These are phyloP conservation scores for Eulimnadia texana DNA, from an alignment of 1,140 invertebrate genomes.

Conservation along the genomic window DNA sequence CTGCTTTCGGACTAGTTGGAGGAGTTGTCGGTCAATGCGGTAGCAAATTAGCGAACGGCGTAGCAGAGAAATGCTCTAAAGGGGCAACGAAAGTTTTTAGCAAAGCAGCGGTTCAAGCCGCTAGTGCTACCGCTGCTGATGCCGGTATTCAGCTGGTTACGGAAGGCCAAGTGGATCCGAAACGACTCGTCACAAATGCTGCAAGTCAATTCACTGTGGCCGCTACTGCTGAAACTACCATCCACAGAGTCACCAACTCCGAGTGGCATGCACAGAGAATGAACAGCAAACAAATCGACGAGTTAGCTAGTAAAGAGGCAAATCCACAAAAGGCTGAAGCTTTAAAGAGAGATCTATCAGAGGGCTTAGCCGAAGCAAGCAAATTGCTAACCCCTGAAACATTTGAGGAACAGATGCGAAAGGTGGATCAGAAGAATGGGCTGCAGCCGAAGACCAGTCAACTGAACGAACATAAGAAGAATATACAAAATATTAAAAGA, in stretches of 20 bases:
- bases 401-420: not conserved
- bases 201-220: not conserved
- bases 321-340: not conserved
- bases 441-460: not conserved
- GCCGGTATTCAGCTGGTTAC: not conserved
- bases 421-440: not conserved
- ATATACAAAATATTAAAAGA: not conserved
- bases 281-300: not conserved
- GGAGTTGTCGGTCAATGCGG: not conserved
- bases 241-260: not conserved
- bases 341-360: not conserved
- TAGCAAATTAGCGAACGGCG: not conserved
- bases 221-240: not conserved
- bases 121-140: not conserved
- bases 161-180: not conserved
- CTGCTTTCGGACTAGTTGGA: not conserved
- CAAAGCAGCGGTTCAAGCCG: slow-evolving; percentile 1
- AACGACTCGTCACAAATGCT: not conserved
- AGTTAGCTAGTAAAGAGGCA: not conserved
- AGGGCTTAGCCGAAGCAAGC: not conserved
- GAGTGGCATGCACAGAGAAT: not conserved
- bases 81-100: not conserved
- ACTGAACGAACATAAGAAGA: not conserved
- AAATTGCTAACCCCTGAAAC: not conserved
- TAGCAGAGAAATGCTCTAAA: not conserved